Conservation (phyloP, 2,113 vertebrate species). For the Platysternon megacephalum region DNA sequence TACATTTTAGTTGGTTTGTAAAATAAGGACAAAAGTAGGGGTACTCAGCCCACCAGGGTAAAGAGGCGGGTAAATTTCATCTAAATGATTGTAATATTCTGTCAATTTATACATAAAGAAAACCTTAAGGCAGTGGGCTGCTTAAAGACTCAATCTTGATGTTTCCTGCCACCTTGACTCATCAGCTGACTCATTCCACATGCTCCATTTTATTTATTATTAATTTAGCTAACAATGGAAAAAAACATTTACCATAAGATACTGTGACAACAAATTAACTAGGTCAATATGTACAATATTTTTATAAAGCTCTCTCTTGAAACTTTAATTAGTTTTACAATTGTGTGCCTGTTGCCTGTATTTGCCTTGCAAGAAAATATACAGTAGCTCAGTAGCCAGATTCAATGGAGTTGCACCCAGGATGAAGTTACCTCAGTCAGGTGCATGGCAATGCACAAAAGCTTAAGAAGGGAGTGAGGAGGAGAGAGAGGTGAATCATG, state of each 20-base stretch:
- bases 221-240: conserved; percentile 66
- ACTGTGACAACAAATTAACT: conserved; percentile 66
- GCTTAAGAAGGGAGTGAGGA: not conserved
- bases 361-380: conserved; percentile 59
- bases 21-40: not conserved
- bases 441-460: conserved; percentile 22
- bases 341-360: conserved; percentile 43
- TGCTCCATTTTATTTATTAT: conserved; percentile 59
- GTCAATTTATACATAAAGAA: conserved; percentile 22
- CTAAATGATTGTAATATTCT: conserved; percentile 14
- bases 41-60: not conserved
- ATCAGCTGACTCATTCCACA: conserved; percentile 66
- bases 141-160: conserved; percentile 46
- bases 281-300: not conserved
- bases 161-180: conserved; percentile 68
- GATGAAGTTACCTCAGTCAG: conserved; percentile 27
- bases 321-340: conserved; percentile 72
- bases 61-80: not conserved
- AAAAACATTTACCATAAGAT: conserved; percentile 55
- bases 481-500: not conserved
- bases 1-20: not conserved
- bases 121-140: not conserved
- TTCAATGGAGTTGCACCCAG: conserved; percentile 36
- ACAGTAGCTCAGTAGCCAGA: conserved; percentile 34
- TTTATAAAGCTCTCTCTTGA: conserved; percentile 66